Percentiles rank a stretch among this genome's conserved stretches.
phyloP scores from a whole-genome alignment of 1,140 invertebrate genomes.

The Bombus affinis region DNA sequence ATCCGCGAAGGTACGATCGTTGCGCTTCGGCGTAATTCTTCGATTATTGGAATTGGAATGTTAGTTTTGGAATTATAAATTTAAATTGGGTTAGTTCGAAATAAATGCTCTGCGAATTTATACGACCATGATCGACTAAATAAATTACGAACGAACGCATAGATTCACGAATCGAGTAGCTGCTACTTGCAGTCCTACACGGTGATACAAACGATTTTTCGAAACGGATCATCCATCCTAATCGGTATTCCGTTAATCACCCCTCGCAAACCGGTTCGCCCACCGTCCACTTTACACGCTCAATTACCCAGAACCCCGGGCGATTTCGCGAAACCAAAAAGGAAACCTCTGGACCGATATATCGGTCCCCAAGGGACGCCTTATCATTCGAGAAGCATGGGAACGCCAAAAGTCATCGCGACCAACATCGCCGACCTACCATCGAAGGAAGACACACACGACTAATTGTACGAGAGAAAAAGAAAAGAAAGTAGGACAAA shows the following conservation, averaged over 20 bases:
- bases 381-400: too few species aligned
- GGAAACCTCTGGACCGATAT: too few species aligned
- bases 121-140: too few species aligned
- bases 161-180: not conserved
- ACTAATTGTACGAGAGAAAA: constrained; percentile 55
- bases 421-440: too few species aligned
- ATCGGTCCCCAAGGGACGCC: too few species aligned
- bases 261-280: not conserved
- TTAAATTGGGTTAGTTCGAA: accelerated
- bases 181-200: not conserved
- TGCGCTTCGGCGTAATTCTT: not conserved
- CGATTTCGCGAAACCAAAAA: not conserved
- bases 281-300: constrained; percentile 6
- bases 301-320: not conserved
- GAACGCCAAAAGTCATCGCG: constrained; percentile 12
- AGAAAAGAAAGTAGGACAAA: constrained; percentile 58
- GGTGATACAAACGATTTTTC: not conserved
- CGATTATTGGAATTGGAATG: not conserved
- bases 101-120: not conserved
- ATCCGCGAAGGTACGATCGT: not conserved
- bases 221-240: constrained; percentile 10
- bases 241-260: constrained; percentile 7
- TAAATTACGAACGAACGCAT: not conserved
- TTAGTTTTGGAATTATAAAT: not conserved
- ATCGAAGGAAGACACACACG: constrained; percentile 7